These are phyloP conservation scores for Adelges cooleyi DNA, from an alignment of 1,140 invertebrate genomes.

Conservation along the genomic window DNA sequence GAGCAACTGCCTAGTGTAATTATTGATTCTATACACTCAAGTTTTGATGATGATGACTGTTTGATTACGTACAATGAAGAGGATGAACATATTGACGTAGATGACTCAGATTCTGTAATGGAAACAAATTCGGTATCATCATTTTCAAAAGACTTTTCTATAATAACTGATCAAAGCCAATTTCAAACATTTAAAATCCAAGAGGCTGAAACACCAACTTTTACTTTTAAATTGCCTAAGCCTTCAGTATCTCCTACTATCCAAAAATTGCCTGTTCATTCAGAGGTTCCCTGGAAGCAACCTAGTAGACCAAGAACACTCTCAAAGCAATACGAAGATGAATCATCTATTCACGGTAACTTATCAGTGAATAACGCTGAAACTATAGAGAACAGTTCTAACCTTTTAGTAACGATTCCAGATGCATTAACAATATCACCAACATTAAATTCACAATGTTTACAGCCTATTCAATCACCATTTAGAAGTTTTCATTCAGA, in stretches of 20 bases:
- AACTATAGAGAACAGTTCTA: background rate
- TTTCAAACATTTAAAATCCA: background rate
- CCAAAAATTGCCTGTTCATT: background rate
- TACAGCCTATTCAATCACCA: background rate
- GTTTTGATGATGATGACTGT: conserved; percentile 53
- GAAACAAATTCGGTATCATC: background rate
- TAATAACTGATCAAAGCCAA: background rate
- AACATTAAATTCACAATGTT: background rate
- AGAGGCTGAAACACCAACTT: background rate
- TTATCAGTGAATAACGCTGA: too few relatives aligned
- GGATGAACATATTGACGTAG: background rate
- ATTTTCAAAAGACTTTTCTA: background rate
- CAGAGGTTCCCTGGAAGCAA: background rate
- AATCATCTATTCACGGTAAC: too few relatives aligned
- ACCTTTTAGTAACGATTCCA: background rate
- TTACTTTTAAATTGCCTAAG: background rate
- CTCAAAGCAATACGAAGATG: too few relatives aligned
- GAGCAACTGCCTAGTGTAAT: conserved; percentile 26
- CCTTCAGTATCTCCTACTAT: background rate
- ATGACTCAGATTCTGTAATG: background rate
- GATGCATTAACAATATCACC: background rate
- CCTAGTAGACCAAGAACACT: too few relatives aligned
- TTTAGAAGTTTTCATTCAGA: background rate
- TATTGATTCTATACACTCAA: conserved; percentile 36
- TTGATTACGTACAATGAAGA: conserved; percentile 36